phyloP scores from a whole-genome alignment of 2,888 invertebrate species.

The Cryptus armator region DNA sequence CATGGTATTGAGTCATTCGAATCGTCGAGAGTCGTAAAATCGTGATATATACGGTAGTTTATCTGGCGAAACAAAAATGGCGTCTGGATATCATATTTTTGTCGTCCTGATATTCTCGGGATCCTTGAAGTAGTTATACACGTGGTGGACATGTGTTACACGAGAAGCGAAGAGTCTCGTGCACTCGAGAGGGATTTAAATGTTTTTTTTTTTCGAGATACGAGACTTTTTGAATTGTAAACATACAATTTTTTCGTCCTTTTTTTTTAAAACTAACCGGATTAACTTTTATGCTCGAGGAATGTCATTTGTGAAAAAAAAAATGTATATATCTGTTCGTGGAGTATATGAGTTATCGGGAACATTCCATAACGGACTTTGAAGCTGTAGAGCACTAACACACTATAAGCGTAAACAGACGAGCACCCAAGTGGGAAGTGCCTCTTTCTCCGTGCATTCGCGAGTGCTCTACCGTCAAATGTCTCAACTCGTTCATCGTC shows the following conservation, averaged over 20 bases:
- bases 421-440: slow-evolving; percentile 50
- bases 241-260: neutral
- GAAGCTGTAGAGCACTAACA: neutral
- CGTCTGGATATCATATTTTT: neutral
- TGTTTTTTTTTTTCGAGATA: slow-evolving; percentile 1
- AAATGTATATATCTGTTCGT: neutral
- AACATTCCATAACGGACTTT: neutral
- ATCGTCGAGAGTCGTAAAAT: slow-evolving; percentile 7
- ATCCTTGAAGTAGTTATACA: slow-evolving; percentile 56
- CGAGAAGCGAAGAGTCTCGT: slow-evolving; percentile 2
- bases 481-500: slow-evolving; percentile 60
- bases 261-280: neutral
- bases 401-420: slow-evolving; percentile 3
- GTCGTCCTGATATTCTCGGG: neutral
- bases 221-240: neutral
- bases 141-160: slow-evolving; percentile 60
- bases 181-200: slow-evolving; percentile 36
- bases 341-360: neutral
- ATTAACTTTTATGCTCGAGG: neutral
- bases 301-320: neutral
- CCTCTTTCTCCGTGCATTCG: slow-evolving; percentile 45
- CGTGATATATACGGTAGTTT: neutral
- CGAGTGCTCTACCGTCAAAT: slow-evolving; percentile 30
- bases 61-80: neutral
- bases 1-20: slow-evolving; percentile 28